Base-by-base conservation (phyloP, 2,888 invertebrate species). In the Myopa testacea region DNA sequence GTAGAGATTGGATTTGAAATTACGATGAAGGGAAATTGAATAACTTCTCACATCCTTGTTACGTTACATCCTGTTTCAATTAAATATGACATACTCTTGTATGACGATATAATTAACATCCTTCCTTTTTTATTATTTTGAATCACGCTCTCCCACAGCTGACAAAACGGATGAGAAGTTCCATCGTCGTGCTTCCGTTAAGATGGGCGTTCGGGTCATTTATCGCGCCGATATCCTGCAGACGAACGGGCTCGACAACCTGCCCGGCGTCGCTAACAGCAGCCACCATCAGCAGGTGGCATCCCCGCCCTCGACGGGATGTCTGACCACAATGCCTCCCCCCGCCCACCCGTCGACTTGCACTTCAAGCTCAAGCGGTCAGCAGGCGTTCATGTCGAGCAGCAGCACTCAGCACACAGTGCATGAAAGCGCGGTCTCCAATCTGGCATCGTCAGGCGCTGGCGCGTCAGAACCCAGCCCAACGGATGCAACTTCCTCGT, bases 191-290 rank as follows among this genome's bases (percentile, higher is more conserved):
- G 93, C 94, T 80, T 94, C 94, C 0, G 95, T 96, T 26, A 92
- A 94, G 78, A 96, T 96, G 95, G 95, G 95, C 50, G 95, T 96
- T 78, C 91, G 96, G 7, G 95, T 96, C 76, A 93, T 96, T 40
- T 95, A 96, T 85, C 93, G 88, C 69, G 87, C 89, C 12, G 88
- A 89, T 79, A 86, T 86, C 37, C 85, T 84, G 52, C 82, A 84
- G 2, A 77, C 80, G 19, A 79, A 78, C 78, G 86, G 83, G 0
- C 84, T 86, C 8, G 88, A 88, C 75, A 86, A 88, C 62, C 86
- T 84, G 78, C 84, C 87, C 55, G 85, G 86, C 14, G 81, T 85
- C 37, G 83, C 86, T 1, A 86, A 85, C 79, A 85, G 82, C 80
- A 65, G 52, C 70, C n/a, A 50, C 52, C n/a, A 52, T 52, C 67